Evolutionary conservation across 1,140 invertebrate species (phyloP), one percentile per base, ranked within the genome.

Genomic region (Drosophila pruinosa): DNA sequence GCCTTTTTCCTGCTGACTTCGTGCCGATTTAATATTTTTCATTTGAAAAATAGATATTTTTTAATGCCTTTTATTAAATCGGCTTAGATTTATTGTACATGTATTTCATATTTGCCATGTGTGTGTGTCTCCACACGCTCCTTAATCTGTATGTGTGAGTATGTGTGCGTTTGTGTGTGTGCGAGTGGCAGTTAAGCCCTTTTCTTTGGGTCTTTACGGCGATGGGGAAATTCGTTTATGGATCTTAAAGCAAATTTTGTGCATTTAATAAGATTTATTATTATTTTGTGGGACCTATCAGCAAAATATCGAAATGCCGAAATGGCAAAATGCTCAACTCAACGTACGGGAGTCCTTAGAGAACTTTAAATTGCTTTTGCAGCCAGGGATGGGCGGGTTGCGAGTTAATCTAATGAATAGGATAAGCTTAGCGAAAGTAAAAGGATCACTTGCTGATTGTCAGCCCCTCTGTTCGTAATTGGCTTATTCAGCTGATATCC

Each of bases 31-130:
- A 62, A 83, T 83, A 86, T 83, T 86, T 86, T 86, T 64, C 56
- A 63, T 86, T 80, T 80, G 76, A 85, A 76, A 85, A 85, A 85
- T 67, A 85, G 72, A 85, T 80, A 80, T 85, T 85, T 86, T 83
- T 86, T 86, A 82, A 85, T 85, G 80, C 76, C 81, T 76, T 85
- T 85, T 85, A 85, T 85, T 78, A 86, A 85, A 80, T 80, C 68
- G 80, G 80, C 69, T 85, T 85, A 85, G 81, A 77, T 80, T 85
- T 86, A 85, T 86, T 80, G 68, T 76, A 70, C 72, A 69, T 73
- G 68, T 75, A 65, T 72, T 65, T 72, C 38, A 58, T 28, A 58
- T 52, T 39, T 24, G 14, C 8, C 52, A 24, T 47, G 3, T 38
- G 7, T 26, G 34, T 28, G 17, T 41, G 45, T 10, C 31, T 8